Evolutionary conservation across 2,888 invertebrate genomes (phyloP).

Genomic region (Stenurella melanura): DNA sequence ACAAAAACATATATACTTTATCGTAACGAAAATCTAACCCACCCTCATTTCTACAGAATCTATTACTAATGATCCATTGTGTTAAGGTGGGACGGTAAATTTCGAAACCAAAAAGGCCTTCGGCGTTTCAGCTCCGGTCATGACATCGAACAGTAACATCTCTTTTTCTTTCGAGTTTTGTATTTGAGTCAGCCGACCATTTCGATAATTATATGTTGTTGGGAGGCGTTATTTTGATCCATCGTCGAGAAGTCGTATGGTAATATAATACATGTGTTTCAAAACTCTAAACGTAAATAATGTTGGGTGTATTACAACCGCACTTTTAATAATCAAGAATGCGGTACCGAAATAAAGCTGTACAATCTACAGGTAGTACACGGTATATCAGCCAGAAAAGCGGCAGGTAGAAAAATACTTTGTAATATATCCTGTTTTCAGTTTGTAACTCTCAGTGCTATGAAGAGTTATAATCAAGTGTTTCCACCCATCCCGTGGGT

Average conservation of each 20-base stretch:
- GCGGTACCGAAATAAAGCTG: no score
- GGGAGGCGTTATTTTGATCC: conserved; percentile 18
- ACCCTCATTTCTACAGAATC: not conserved
- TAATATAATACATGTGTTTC: not conserved
- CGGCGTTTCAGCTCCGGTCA: not conserved
- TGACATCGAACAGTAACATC: conserved; percentile 24
- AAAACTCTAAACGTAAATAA: no score
- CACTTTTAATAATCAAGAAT: no score
- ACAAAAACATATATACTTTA: conserved; percentile 6
- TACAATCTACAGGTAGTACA: no score
- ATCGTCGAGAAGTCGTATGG: not conserved
- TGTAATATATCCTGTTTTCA: no score
- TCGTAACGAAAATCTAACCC: conserved; percentile 19
- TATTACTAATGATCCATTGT: conserved; percentile 31
- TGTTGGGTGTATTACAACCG: no score
- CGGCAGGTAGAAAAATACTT: no score
- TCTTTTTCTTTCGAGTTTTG: conserved; percentile 26
- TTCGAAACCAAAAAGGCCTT: not conserved
- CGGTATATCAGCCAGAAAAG: no score
- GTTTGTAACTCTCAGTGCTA: no score
- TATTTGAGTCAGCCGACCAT: conserved; percentile 13
- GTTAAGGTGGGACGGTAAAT: conserved; percentile 5
- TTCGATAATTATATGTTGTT: conserved; percentile 13
- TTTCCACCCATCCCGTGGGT: no score
- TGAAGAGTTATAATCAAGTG: no score